Base-by-base conservation (phyloP, 2,797 vertebrate genomes). In the Pipistrellus pygmaeus region DNA sequence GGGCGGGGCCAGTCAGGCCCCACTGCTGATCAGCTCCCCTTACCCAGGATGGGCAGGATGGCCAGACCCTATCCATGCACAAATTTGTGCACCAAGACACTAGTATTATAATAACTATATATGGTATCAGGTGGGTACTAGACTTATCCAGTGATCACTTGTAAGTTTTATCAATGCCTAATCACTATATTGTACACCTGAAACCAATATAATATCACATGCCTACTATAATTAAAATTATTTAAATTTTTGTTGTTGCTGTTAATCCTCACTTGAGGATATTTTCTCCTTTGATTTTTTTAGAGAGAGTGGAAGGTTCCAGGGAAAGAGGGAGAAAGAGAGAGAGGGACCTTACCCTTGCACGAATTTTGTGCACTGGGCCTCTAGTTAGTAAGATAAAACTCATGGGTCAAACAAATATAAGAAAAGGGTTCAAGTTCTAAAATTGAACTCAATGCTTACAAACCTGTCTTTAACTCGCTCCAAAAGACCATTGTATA, bases 401-500 rank as follows among this genome's bases (percentile, higher is more conserved):
- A 76, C 62, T 35, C 72, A 9, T 15, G 5, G 7, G 11, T 38
- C 6, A 30, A 87, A 51, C 41, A 10, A 23, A 6, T 83, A 72
- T 18, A 91, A 78, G 78, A 27, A 95, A 60, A 30, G 55, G 64
- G 48, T 38, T 20, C 32, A 85, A 62, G 6, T 69, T 90, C 72
- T 25, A 53, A 60, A 69, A 53, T 87, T 91, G 17, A 38, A 12
- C 18, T 71, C 60, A 14, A 15, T 69, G 46, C 60, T 69, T 69
- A 8, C 80, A 44, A 90, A 5, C 18, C 21, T 41, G 83, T 30
- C 23, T 38, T 14, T 44, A 15, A 17, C 13, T 82, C 62, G 88
- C 69, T 88, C 41, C 48, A 51, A 93, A 92, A 98, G 86, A 92
- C 97, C 96, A 93, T 62, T 96, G 95, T 78, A 75, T 25, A 91